Conservation (phyloP, 2,113 vertebrate genomes). For the Mormyrus iriodes region DNA sequence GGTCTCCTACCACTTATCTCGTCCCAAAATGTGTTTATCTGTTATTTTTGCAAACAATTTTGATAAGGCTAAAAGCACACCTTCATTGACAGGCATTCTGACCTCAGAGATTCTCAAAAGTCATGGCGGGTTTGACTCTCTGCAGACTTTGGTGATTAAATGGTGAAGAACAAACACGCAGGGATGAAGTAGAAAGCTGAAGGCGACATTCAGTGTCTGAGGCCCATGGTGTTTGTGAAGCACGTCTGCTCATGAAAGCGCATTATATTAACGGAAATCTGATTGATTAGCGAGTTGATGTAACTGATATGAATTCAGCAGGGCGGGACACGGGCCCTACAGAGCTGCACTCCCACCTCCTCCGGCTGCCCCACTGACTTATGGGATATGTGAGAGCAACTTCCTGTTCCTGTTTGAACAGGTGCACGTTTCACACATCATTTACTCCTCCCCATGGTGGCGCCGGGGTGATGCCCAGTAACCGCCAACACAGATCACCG, state of each 20-base stretch:
- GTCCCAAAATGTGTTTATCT: neutral
- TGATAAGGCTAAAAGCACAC: neutral
- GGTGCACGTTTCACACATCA: constrained; percentile 56
- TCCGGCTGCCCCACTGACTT: neutral
- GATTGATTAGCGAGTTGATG: neutral
- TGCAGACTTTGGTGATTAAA: neutral
- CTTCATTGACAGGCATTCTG: neutral
- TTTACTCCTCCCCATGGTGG: constrained; percentile 47
- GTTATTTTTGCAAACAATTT: neutral
- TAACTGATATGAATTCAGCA: neutral
- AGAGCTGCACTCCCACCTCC: neutral
- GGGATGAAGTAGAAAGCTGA: neutral
- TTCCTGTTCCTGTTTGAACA: constrained; percentile 34
- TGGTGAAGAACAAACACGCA: neutral
- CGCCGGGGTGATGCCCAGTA: constrained; percentile 37
- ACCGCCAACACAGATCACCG: constrained; percentile 52
- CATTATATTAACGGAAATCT: neutral
- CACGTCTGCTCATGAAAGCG: neutral
- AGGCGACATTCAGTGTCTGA: neutral
- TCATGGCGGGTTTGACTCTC: neutral
- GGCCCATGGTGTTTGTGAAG: neutral
- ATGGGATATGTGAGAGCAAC: neutral
- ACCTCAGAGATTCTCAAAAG: neutral
- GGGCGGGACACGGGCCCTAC: neutral
- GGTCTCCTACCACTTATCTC: neutral